A percentile compares a stretch with the other conserved stretches of the same genome.
Evolutionary conservation across 2,888 invertebrate genomes (phyloP).

Genomic region (Spilarctia lutea): DNA sequence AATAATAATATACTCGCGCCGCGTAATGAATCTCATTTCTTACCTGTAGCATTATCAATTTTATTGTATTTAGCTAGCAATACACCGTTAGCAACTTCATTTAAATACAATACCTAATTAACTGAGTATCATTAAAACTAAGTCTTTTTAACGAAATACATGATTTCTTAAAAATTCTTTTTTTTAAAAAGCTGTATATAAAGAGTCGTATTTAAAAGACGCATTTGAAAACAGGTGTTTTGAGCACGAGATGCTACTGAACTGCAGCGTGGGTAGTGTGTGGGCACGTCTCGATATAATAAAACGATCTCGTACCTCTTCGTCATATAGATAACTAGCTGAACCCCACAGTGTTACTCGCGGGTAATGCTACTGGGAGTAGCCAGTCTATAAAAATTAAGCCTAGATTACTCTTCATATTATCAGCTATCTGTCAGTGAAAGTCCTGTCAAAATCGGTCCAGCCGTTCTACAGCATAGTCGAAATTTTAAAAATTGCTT

Average conservation of each 20-base stretch:
- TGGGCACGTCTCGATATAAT: conserved; percentile 8
- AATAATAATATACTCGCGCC: neutral
- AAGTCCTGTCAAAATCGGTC: too few relatives aligned
- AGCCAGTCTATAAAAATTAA: too few relatives aligned
- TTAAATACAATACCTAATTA: neutral
- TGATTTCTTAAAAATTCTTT: neutral
- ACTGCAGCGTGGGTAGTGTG: conserved; percentile 9
- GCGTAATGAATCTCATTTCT: neutral
- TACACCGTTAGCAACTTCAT: neutral
- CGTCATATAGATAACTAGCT: neutral
- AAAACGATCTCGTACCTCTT: neutral
- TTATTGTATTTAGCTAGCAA: neutral
- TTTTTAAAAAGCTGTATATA: neutral
- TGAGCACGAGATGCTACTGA: neutral
- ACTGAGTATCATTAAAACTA: neutral
- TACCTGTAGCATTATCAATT: neutral
- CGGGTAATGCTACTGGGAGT: too few relatives aligned
- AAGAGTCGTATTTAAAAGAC: neutral
- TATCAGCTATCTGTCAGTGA: too few relatives aligned
- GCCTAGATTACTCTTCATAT: too few relatives aligned
- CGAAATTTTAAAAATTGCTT: too few relatives aligned
- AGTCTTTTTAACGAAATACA: neutral
- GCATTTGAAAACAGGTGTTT: conserved; percentile 5
- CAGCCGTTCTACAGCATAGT: too few relatives aligned
- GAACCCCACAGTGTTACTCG: too few relatives aligned